phyloP scores from a whole-genome alignment of 2,888 invertebrate species.

The Aethes cnicana region DNA sequence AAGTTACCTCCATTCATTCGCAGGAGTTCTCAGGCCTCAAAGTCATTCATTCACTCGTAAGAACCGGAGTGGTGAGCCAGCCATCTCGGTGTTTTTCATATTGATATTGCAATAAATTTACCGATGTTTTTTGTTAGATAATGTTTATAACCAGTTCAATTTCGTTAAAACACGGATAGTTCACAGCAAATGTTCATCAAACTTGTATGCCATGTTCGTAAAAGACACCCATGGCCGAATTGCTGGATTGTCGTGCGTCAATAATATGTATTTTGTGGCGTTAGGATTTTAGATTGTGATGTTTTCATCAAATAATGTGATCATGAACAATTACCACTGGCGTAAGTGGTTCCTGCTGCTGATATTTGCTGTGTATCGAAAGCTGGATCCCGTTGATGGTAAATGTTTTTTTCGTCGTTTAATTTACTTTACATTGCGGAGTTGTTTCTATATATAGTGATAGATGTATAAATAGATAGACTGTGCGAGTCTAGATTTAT shows the following conservation, averaged over 20 bases:
- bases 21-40: background rate
- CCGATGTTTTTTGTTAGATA: constrained; percentile 14
- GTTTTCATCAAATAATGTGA: constrained; percentile 58
- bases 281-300: constrained; percentile 55
- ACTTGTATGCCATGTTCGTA: constrained; percentile 42
- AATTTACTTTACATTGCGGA: constrained; percentile 6
- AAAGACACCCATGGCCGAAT: constrained; percentile 65
- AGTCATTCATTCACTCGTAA: constrained; percentile 14
- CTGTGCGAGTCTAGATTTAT: constrained; percentile 1
- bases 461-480: constrained; percentile 23
- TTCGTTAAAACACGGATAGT: background rate
- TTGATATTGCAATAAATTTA: constrained; percentile 21
- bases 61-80: constrained; percentile 12
- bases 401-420: constrained; percentile 41
- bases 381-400: constrained; percentile 62
- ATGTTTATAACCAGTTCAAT: constrained; percentile 14
- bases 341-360: constrained; percentile 63
- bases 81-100: constrained; percentile 12
- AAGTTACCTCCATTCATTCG: too few relatives aligned
- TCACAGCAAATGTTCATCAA: constrained; percentile 5
- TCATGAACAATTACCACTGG: constrained; percentile 59
- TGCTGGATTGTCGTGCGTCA: constrained; percentile 49
- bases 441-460: constrained; percentile 11
- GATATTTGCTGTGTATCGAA: constrained; percentile 54
- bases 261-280: constrained; percentile 60